phyloP scores from a whole-genome alignment of 2,113 vertebrate species.

The Dissostichus mawsoni region DNA sequence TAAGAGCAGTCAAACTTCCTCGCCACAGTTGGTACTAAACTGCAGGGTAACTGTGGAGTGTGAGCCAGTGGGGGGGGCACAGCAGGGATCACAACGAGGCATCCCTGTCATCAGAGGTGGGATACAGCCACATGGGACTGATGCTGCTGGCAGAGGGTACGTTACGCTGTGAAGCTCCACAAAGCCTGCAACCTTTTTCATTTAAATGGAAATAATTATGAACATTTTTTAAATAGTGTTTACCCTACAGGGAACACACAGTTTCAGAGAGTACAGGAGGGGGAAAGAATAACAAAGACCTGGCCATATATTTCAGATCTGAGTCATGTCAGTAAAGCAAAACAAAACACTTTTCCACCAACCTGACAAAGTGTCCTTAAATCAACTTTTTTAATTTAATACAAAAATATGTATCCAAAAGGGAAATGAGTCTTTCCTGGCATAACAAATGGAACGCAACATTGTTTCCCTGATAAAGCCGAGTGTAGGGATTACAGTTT shows the following conservation, averaged over 20 bases:
- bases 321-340: background rate
- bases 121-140: constrained; percentile 42
- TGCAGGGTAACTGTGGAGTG: constrained; percentile 42
- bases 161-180: constrained; percentile 29
- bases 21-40: background rate
- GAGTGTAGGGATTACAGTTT: constrained; percentile 40
- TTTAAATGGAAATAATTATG: background rate
- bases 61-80: constrained; percentile 31
- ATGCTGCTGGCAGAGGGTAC: constrained; percentile 31
- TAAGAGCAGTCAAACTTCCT: background rate
- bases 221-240: background rate
- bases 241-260: background rate
- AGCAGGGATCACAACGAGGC: constrained; percentile 48
- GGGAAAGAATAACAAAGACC: background rate
- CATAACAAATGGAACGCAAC: background rate
- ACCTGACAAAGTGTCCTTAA: background rate
- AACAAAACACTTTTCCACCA: background rate
- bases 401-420: background rate
- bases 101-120: constrained; percentile 45
- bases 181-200: constrained; percentile 4
- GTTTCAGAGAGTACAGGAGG: background rate
- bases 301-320: background rate
- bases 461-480: background rate
- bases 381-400: background rate
- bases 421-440: background rate